These are phyloP conservation scores for Oryzias curvinotus DNA, from an alignment of 2,113 vertebrate genomes.

Conservation along the genomic window DNA sequence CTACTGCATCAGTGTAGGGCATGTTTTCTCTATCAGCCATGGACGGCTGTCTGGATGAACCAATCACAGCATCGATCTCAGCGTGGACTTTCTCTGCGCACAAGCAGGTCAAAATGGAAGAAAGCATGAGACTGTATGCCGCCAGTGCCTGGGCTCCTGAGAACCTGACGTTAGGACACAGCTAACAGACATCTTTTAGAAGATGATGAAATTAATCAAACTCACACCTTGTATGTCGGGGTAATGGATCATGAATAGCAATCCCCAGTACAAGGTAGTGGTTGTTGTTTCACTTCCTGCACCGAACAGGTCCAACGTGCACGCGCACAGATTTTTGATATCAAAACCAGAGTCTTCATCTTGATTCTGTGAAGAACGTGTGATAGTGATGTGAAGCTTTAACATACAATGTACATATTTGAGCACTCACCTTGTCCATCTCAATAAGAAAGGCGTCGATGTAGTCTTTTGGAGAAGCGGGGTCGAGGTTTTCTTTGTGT, in stretches of 20 bases:
- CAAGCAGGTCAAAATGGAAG: neutral
- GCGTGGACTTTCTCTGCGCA: slow-evolving; percentile 63
- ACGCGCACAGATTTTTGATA: slow-evolving; percentile 66
- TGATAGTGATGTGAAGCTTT: neutral
- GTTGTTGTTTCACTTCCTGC: slow-evolving; percentile 84
- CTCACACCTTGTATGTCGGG: slow-evolving; percentile 81
- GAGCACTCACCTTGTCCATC: slow-evolving; percentile 77
- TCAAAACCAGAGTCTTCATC: slow-evolving; percentile 54
- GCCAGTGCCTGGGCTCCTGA: neutral
- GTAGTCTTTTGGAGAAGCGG: slow-evolving; percentile 77
- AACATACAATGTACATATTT: neutral
- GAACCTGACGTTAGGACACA: neutral
- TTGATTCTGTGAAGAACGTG: slow-evolving; percentile 22
- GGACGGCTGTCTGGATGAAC: slow-evolving; percentile 38
- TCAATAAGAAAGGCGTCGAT: slow-evolving; percentile 83
- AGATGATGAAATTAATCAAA: neutral
- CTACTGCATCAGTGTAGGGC: slow-evolving; percentile 82
- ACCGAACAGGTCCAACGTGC: slow-evolving; percentile 74
- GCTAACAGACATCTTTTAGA: neutral
- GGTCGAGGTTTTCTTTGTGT: slow-evolving; percentile 77
- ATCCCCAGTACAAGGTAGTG: slow-evolving; percentile 80
- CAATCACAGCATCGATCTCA: slow-evolving; percentile 65
- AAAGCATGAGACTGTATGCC: neutral
- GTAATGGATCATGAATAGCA: slow-evolving; percentile 78
- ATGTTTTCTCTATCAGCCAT: slow-evolving; percentile 67